Percentiles rank a stretch among this genome's conserved stretches.
Evolutionary conservation across 2,113 vertebrate species (phyloP).

Genomic region (Carollia perspicillata): DNA sequence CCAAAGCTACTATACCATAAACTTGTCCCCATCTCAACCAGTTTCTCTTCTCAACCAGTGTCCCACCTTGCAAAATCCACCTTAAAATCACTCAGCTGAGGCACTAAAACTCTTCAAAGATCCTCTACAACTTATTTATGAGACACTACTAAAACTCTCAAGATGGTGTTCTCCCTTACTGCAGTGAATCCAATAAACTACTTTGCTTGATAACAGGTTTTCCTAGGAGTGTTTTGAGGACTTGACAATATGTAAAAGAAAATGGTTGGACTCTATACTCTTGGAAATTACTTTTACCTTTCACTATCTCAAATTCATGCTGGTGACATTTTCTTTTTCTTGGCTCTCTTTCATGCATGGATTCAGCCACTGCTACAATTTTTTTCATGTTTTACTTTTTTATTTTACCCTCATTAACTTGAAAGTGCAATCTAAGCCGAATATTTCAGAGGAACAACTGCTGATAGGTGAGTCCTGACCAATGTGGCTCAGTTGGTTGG

Average conservation of each 20-base stretch:
- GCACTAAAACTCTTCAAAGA: background rate
- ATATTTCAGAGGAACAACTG: background rate
- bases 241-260: slow-evolving; percentile 33
- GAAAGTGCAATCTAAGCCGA: background rate
- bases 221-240: background rate
- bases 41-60: slow-evolving; percentile 1
- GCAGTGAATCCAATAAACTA: background rate
- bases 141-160: background rate
- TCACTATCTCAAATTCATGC: slow-evolving; percentile 5
- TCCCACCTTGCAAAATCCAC: background rate
- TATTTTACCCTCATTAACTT: slow-evolving; percentile 24
- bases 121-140: background rate
- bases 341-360: background rate
- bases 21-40: background rate
- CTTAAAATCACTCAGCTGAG: background rate
- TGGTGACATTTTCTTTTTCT: slow-evolving; percentile 50
- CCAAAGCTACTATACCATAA: background rate
- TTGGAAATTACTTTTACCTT: slow-evolving; percentile 1
- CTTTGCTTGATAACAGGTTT: slow-evolving; percentile 4
- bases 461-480: background rate
- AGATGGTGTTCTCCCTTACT: background rate
- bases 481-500: too few species aligned
- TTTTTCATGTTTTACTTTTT: background rate
- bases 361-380: background rate
- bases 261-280: background rate